These are phyloP conservation scores for Arctia plantaginis DNA, from an alignment of 2,888 invertebrate species.

Conservation along the genomic window DNA sequence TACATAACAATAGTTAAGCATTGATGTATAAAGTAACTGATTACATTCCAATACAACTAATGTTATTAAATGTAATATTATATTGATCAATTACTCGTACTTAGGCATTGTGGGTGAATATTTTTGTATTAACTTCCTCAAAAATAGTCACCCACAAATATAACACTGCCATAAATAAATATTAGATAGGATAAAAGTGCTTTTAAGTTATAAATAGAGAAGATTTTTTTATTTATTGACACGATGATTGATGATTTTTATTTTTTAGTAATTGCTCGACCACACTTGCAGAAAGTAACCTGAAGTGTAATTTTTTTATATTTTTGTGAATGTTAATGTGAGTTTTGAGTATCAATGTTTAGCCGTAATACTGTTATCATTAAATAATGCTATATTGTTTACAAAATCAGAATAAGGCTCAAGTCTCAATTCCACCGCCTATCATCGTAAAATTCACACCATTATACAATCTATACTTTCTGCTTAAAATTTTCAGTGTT, in stretches of 20 bases:
- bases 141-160: conserved; percentile 66
- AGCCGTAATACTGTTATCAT: no score
- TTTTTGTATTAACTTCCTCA: conserved; percentile 55
- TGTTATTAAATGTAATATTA: conserved; percentile 45
- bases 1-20: conserved; percentile 32
- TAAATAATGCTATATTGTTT: no score
- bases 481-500: not conserved
- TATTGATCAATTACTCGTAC: conserved; percentile 81
- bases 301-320: not conserved
- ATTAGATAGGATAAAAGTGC: conserved; percentile 48
- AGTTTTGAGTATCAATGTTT: not conserved
- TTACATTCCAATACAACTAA: conserved; percentile 53
- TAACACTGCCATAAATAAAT: conserved; percentile 75
- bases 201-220: conserved; percentile 20
- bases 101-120: conserved; percentile 74
- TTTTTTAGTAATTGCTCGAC: conserved; percentile 3
- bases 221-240: conserved; percentile 47
- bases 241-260: conserved; percentile 9
- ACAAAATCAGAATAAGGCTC: not conserved
- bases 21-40: conserved; percentile 51
- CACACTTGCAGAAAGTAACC: conserved; percentile 8
- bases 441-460: not conserved
- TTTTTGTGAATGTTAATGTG: not conserved
- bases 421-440: not conserved
- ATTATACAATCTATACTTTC: not conserved